Base-by-base conservation (phyloP, 2,888 invertebrate species). In the Calameuta idolon region DNA sequence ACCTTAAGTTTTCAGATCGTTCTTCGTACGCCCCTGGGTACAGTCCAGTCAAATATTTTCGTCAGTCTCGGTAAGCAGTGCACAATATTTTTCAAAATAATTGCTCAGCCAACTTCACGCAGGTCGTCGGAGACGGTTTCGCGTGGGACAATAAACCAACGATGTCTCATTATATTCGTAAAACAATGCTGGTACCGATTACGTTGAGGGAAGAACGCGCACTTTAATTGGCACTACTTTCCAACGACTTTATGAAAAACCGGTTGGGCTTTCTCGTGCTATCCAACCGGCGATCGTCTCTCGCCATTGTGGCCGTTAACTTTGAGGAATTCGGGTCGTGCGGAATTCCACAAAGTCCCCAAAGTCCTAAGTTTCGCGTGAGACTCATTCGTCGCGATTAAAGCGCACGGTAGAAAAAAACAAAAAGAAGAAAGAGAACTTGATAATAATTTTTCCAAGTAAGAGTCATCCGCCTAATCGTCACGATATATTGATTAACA, bases 161-260 rank as follows among this genome's bases (percentile, higher is more conserved):
- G 55, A 55, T 9, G 55, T 55, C 55, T 55, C 55, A 55, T 55
- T 55, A 55, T 55, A 55, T 9, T 9, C 12, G 71, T 34, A 31
- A 71, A 71, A 71, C 71, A 34, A 34, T 71, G 71, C 34, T 12
- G 31, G 31, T 34, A 34, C 71, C 71, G 71, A 71, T 71, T 34
- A 34, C 31, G 71, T 71, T 31, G 71, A 31, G 9, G 9, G 71
- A 9, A 31, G 33, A 71, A 12, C 3, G 71, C 31, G 71, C 33
- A 31, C 71, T 71, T 34, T 71, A 34, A 71, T 71, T 71, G 71
- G 71, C 71, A 34, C 71, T 71, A 31, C 71, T 71, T 71, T 71
- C 71, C 71, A 71, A 33, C 71, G 31, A 55, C 55, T 23, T 55
- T 23, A 9, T 55, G 55, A 55, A 55, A 55, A 55, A 55, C 55